phyloP scores from a whole-genome alignment of 1,140 invertebrate genomes.

The Antheraea mylitta region DNA sequence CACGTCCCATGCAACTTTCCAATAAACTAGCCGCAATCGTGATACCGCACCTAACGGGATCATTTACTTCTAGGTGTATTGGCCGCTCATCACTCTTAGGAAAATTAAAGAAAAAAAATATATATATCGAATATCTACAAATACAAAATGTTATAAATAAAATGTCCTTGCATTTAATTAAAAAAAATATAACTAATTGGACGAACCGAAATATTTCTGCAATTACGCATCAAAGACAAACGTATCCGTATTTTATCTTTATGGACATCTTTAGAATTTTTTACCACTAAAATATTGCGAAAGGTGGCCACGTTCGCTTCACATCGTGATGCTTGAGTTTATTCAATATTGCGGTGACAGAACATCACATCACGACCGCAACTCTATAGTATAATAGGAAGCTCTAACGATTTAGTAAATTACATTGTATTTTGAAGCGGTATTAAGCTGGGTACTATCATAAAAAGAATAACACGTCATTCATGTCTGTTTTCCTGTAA shows the following conservation, averaged over 20 bases:
- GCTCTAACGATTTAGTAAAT: constrained; percentile 35
- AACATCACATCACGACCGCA: constrained; percentile 47
- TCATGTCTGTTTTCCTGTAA: constrained; percentile 6
- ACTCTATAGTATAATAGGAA: constrained; percentile 33
- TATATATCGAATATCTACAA: neutral
- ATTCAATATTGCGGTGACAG: constrained; percentile 39
- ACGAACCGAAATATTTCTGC: neutral
- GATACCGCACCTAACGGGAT: constrained; percentile 74
- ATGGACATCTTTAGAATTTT: constrained; percentile 6
- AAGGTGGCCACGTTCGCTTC: constrained; percentile 22
- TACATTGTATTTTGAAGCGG: constrained; percentile 20
- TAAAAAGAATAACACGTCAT: constrained; percentile 28
- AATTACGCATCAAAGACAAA: constrained; percentile 11
- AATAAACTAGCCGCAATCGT: constrained; percentile 70
- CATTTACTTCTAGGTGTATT: constrained; percentile 49
- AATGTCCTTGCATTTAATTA: constrained; percentile 11
- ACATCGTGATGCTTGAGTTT: constrained; percentile 32
- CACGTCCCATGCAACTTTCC: constrained; percentile 66
- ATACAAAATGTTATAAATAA: neutral
- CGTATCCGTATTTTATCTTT: neutral
- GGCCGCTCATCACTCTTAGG: constrained; percentile 44
- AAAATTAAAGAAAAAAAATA: neutral
- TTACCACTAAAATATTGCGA: constrained; percentile 19
- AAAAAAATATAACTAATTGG: constrained; percentile 1
- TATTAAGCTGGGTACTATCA: constrained; percentile 7